These are phyloP conservation scores for Tricholaema leucomelas DNA, from an alignment of 2,113 vertebrate genomes.

Conservation along the genomic window DNA sequence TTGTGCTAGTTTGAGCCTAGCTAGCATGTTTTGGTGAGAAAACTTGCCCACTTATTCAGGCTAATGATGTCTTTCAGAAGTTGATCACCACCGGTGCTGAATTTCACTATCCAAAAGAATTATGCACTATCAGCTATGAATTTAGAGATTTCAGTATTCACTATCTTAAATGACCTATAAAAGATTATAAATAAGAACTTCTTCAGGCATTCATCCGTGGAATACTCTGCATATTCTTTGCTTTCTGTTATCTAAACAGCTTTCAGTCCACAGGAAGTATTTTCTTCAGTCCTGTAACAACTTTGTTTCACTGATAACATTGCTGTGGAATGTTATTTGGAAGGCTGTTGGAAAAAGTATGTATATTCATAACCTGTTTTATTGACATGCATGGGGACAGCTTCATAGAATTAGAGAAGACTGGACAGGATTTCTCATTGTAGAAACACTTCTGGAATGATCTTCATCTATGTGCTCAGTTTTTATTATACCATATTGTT, in stretches of 20 bases:
- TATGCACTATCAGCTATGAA: not conserved
- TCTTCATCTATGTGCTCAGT: not conserved
- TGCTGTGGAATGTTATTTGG: not conserved
- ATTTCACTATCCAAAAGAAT: not conserved
- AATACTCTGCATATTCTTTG: not conserved
- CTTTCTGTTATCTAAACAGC: not conserved
- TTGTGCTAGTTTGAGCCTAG: too few relatives aligned
- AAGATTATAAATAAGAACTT: not conserved
- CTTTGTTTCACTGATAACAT: not conserved
- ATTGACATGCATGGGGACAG: not conserved
- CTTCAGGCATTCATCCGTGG: not conserved
- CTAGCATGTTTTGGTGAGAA: too few relatives aligned
- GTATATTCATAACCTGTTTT: not conserved
- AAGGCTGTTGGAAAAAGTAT: not conserved
- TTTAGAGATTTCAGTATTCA: not conserved
- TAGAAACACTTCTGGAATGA: not conserved
- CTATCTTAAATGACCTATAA: not conserved
- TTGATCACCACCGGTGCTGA: not conserved
- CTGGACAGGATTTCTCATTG: not conserved
- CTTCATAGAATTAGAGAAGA: not conserved
- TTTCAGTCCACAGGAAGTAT: not conserved
- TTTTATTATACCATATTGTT: not conserved
- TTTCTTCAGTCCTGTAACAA: not conserved
- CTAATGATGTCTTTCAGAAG: not conserved
- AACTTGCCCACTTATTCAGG: not conserved